phyloP scores from a whole-genome alignment of 2,797 vertebrate genomes.

The Enteromius thamalakanensis region DNA sequence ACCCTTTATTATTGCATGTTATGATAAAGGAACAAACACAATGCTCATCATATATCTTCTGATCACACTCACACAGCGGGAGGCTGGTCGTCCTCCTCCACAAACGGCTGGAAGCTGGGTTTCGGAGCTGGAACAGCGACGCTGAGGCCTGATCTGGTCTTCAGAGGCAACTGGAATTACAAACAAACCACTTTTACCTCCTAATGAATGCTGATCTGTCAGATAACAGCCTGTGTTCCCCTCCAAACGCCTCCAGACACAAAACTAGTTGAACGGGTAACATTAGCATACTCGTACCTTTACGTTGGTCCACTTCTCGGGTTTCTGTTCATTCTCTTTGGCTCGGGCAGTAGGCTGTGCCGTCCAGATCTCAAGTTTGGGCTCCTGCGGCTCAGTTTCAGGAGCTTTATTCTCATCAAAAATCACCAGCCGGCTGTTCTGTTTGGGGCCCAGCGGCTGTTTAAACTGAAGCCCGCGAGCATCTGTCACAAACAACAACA shows the following conservation, averaged over 20 bases:
- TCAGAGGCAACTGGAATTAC: conserved; percentile 73
- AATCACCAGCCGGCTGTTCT: conserved; percentile 76
- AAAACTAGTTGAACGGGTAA: not conserved
- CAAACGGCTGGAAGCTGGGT: conserved; percentile 88
- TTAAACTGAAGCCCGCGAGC: conserved; percentile 74
- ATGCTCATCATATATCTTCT: not conserved
- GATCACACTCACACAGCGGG: conserved; percentile 86
- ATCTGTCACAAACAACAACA: conserved; percentile 32
- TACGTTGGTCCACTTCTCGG: conserved; percentile 86
- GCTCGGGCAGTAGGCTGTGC: conserved; percentile 81
- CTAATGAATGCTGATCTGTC: not conserved
- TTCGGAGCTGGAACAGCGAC: conserved; percentile 71
- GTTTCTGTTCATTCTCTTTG: conserved; percentile 88
- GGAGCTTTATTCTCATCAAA: conserved; percentile 86
- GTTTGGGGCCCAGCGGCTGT: conserved; percentile 59
- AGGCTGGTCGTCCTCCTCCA: conserved; percentile 87
- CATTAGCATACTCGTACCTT: conserved; percentile 76
- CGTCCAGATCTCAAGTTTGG: conserved; percentile 78
- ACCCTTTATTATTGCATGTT: not conserved
- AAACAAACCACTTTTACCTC: not conserved
- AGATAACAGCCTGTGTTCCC: not conserved
- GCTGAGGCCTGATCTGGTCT: conserved; percentile 70
- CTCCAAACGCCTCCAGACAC: not conserved
- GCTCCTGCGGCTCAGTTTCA: conserved; percentile 66
- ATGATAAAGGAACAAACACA: not conserved